Percentiles rank a stretch among this genome's conserved stretches.
These are phyloP conservation scores for Hystrix brachyura DNA, from an alignment of 2,113 vertebrate genomes.

Conservation along the genomic window DNA sequence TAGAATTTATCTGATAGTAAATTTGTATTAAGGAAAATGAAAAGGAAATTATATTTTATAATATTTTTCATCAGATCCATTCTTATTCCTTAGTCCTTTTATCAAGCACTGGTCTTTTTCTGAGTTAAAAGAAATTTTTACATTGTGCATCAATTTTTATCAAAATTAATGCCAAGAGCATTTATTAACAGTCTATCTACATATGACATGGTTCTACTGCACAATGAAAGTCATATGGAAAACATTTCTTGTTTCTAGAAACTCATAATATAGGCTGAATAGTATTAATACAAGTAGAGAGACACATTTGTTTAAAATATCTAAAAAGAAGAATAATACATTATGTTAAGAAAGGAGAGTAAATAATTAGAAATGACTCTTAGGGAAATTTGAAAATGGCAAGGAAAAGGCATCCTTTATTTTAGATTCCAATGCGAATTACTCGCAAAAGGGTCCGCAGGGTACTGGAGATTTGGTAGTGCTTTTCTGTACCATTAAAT, in stretches of 20 bases:
- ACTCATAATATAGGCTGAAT: background rate
- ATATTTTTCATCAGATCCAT: background rate
- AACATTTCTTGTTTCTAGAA: background rate
- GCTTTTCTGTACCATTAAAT: background rate
- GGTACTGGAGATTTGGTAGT: background rate
- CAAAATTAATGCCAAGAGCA: background rate
- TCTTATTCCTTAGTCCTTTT: constrained; percentile 30
- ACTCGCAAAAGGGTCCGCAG: background rate
- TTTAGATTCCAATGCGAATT: background rate
- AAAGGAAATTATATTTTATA: constrained; percentile 60
- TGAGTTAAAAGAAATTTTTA: background rate
- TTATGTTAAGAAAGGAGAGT: background rate
- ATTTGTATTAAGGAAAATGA: constrained; percentile 52
- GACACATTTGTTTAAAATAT: background rate
- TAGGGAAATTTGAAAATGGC: background rate
- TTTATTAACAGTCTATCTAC: background rate
- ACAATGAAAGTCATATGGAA: background rate
- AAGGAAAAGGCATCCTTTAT: background rate
- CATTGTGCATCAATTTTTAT: background rate
- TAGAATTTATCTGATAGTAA: constrained; percentile 55
- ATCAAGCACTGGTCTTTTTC: background rate
- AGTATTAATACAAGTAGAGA: background rate
- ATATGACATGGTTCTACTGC: background rate
- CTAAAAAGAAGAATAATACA: background rate
- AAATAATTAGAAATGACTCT: background rate